Conservation (phyloP, 2,113 vertebrate genomes). For the Nansenia antarctica region DNA sequence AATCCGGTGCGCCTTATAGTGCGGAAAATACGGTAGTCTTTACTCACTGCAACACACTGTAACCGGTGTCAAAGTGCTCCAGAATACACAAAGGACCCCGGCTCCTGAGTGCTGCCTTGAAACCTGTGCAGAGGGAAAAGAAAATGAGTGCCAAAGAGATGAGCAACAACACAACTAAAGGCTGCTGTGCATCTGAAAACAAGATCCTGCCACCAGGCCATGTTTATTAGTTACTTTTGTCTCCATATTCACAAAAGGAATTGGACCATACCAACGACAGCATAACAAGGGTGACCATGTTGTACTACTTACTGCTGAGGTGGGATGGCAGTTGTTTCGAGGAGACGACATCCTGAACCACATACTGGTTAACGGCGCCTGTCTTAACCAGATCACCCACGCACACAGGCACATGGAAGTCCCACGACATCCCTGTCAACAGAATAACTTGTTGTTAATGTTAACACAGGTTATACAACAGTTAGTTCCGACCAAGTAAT, state of each 20-base stretch:
- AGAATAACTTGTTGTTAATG: background rate
- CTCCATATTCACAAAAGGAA: no score
- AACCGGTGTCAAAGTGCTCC: constrained; percentile 88
- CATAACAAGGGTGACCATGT: no score
- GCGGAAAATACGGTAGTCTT: background rate
- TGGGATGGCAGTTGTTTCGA: constrained; percentile 71
- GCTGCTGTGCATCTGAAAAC: no score
- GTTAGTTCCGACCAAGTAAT: no score
- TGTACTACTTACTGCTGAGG: constrained; percentile 80
- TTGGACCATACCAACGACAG: no score
- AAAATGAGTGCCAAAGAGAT: no score
- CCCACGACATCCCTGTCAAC: constrained; percentile 74
- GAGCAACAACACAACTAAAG: no score
- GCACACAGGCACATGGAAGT: constrained; percentile 83
- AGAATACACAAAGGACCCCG: constrained; percentile 83
- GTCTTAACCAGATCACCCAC: constrained; percentile 82
- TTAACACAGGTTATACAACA: no score
- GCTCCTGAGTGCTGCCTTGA: constrained; percentile 77
- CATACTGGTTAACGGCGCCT: constrained; percentile 82
- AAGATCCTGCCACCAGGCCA: no score
- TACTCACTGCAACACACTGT: constrained; percentile 92
- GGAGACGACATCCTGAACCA: constrained; percentile 84
- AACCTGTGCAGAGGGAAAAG: constrained; percentile 75
- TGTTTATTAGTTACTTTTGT: no score
- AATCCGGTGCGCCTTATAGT: background rate